Percentiles rank a stretch among this genome's conserved stretches.
Evolutionary conservation across 1,140 invertebrate species (phyloP).

Genomic region (Pachypsylla venusta): DNA sequence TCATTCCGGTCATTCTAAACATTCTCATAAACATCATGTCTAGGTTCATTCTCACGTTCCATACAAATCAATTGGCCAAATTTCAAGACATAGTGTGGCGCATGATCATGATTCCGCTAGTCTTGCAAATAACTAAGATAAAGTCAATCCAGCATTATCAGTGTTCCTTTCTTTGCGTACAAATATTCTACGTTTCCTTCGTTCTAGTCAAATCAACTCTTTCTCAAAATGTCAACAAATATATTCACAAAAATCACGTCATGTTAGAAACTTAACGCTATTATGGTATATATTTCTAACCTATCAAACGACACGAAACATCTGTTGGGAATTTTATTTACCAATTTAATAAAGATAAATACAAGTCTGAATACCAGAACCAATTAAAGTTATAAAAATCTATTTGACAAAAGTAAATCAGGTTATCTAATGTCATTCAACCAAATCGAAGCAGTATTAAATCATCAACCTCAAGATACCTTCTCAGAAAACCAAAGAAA

Average conservation of each 20-base stretch:
- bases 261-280: too few relatives aligned
- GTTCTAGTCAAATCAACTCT: too few relatives aligned
- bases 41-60: conserved; percentile 3
- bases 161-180: too few relatives aligned
- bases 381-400: background rate
- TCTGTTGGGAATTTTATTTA: too few relatives aligned
- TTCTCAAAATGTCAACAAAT: too few relatives aligned
- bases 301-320: too few relatives aligned
- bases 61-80: background rate
- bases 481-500: too few relatives aligned
- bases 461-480: conserved; percentile 8
- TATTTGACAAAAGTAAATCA: background rate
- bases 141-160: conserved; percentile 5
- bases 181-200: too few relatives aligned
- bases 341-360: too few relatives aligned
- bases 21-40: conserved; percentile 19
- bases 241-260: too few relatives aligned
- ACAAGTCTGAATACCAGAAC: too few relatives aligned
- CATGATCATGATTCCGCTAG: background rate
- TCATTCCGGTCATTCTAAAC: conserved; percentile 18
- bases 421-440: background rate
- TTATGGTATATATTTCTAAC: too few relatives aligned
- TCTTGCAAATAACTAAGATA: background rate
- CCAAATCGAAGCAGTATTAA: background rate
- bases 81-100: background rate